phyloP scores from a whole-genome alignment of 37 sponge, comb jelly and placozoan genomes.

The Aphrocallistes beatrix region DNA sequence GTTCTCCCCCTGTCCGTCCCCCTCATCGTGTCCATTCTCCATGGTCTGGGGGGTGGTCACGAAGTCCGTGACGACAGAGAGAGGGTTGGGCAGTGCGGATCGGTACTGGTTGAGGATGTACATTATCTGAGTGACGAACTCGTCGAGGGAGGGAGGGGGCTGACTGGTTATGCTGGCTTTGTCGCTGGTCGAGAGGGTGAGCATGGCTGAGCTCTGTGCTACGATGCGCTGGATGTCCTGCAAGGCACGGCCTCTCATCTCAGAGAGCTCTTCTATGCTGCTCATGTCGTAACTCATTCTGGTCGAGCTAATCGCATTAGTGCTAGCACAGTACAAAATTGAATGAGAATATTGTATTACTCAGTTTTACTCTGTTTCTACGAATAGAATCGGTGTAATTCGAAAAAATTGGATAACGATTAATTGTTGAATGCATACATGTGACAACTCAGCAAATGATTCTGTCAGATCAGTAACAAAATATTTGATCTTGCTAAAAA shows the following conservation, averaged over 20 bases:
- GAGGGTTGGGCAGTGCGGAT: background rate
- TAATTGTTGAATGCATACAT: too few relatives aligned
- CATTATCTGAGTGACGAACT: background rate
- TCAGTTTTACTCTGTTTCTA: too few relatives aligned
- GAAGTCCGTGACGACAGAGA: background rate
- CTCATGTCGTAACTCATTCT: conserved; percentile 1
- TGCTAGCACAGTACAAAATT: too few relatives aligned
- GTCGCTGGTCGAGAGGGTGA: background rate
- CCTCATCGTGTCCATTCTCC: background rate
- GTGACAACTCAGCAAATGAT: too few relatives aligned
- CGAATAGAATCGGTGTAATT: too few relatives aligned
- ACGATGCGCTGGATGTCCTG: background rate
- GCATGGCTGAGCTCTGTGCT: background rate
- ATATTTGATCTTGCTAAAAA: too few relatives aligned
- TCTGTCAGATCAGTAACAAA: too few relatives aligned
- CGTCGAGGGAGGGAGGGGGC: background rate
- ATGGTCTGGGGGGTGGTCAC: background rate
- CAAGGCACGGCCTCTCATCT: background rate
- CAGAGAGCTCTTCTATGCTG: background rate
- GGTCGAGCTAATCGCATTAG: background rate
- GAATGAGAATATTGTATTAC: too few relatives aligned
- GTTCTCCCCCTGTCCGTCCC: background rate
- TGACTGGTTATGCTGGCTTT: background rate
- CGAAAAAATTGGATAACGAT: too few relatives aligned
- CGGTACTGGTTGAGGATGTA: background rate